Evolutionary conservation across 1,140 invertebrate genomes (phyloP).

Genomic region (Drosophila busckii): DNA sequence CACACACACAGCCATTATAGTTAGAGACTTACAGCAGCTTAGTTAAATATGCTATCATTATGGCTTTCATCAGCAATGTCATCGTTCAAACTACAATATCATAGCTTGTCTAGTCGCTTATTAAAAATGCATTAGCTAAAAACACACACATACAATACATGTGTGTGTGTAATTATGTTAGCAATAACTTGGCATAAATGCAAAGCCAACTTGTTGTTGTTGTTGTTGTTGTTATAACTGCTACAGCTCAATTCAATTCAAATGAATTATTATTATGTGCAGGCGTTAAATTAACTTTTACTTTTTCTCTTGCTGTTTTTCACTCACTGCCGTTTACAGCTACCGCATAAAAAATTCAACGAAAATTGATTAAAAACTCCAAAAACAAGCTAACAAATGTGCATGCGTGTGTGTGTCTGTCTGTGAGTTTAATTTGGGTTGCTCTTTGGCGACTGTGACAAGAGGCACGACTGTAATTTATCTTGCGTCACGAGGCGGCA

Average conservation of each 20-base stretch:
- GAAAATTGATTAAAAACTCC: slow-evolving; percentile 75
- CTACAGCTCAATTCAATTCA: slow-evolving; percentile 53
- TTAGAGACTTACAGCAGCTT: no score
- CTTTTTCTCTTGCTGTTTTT: slow-evolving; percentile 40
- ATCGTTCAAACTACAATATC: slow-evolving; percentile 64
- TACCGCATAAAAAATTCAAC: slow-evolving; percentile 71
- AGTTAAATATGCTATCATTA: slow-evolving; percentile 72
- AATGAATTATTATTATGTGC: slow-evolving; percentile 58
- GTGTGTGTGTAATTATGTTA: no score
- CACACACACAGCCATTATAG: slow-evolving; percentile 40
- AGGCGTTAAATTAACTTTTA: slow-evolving; percentile 46
- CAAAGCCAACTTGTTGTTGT: no score
- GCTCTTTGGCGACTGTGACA: slow-evolving; percentile 27
- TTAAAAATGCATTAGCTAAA: slow-evolving; percentile 62
- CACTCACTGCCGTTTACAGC: slow-evolving; percentile 40
- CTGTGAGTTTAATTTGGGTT: slow-evolving; percentile 48
- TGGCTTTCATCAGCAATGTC: slow-evolving; percentile 70
- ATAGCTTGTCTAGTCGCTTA: slow-evolving; percentile 41
- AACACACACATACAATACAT: slow-evolving; percentile 10
- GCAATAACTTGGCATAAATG: no score
- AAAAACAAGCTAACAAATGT: slow-evolving; percentile 44
- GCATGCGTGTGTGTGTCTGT: slow-evolving; percentile 12
- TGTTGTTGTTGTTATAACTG: no score
- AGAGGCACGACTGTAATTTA: slow-evolving; percentile 65
- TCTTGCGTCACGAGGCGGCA: slow-evolving; percentile 57